Conservation (phyloP, 92 coral and sea anemone genomes). For the Epizoanthus ramosus region DNA sequence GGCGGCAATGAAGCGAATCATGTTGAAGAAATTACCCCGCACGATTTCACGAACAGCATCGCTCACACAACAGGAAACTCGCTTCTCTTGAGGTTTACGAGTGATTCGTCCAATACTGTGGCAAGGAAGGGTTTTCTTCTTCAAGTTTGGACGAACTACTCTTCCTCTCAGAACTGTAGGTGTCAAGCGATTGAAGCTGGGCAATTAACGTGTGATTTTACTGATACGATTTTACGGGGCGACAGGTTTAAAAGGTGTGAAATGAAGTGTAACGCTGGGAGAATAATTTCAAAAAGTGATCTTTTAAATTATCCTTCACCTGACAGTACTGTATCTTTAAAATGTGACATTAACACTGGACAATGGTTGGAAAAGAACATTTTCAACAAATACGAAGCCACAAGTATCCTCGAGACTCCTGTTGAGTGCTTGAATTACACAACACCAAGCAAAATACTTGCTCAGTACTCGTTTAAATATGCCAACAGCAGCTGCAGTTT, state of each 20-base stretch:
- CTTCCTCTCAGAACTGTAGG: slow-evolving; percentile 25
- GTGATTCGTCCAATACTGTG: background rate
- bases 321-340: background rate
- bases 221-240: background rate
- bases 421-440: slow-evolving; percentile 23
- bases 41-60: background rate
- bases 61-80: slow-evolving; percentile 32
- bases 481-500: slow-evolving; percentile 32
- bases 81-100: slow-evolving; percentile 21
- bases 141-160: slow-evolving; percentile 28
- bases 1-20: slow-evolving; percentile 39
- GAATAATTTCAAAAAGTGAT: slow-evolving; percentile 13
- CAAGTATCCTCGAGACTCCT: slow-evolving; percentile 7
- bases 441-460: background rate
- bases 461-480: slow-evolving; percentile 19
- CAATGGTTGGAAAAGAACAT: background rate
- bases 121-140: slow-evolving; percentile 23
- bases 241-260: slow-evolving; percentile 34
- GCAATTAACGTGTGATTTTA: slow-evolving; percentile 20
- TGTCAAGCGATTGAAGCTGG: slow-evolving; percentile 30
- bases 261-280: slow-evolving; percentile 25
- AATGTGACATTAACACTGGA: slow-evolving; percentile 27
- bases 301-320: background rate
- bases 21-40: slow-evolving; percentile 33
- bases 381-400: background rate